phyloP scores from a whole-genome alignment of 2,888 invertebrate genomes.

The Craniophora ligustri region DNA sequence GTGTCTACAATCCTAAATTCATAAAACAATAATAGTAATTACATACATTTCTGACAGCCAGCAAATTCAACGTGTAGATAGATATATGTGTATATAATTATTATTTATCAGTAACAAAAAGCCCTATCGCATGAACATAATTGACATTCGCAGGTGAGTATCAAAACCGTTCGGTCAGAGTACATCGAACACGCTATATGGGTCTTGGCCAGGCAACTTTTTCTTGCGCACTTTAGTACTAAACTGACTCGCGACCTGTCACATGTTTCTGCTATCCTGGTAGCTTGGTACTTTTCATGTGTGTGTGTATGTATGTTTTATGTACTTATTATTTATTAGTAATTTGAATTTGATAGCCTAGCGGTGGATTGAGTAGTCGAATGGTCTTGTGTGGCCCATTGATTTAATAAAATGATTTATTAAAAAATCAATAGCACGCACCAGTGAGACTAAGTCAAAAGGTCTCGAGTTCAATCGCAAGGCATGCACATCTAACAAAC shows the following conservation, averaged over 20 bases:
- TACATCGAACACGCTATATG: constrained; percentile 78
- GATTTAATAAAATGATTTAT: too few species aligned
- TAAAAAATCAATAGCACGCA: too few species aligned
- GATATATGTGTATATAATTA: too few species aligned
- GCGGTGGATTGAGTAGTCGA: too few species aligned
- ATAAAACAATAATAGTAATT: constrained; percentile 24
- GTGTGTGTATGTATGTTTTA: constrained; percentile 17
- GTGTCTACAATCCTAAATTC: background rate
- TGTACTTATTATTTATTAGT: background rate
- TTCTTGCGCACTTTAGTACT: constrained; percentile 81
- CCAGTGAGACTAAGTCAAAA: too few species aligned
- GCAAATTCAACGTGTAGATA: background rate
- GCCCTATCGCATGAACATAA: constrained; percentile 37
- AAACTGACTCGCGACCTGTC: constrained; percentile 72
- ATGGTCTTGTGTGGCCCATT: too few species aligned
- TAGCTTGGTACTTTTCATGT: constrained; percentile 49
- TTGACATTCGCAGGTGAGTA: constrained; percentile 64
- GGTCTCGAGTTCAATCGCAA: too few species aligned
- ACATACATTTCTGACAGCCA: constrained; percentile 25
- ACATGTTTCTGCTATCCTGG: constrained; percentile 75
- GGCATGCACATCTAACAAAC: too few species aligned
- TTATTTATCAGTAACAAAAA: constrained; percentile 48
- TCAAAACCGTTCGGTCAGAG: constrained; percentile 73
- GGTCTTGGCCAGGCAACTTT: constrained; percentile 89
- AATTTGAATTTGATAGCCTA: background rate